Evolutionary conservation across 2,113 vertebrate species (phyloP).

Genomic region (Gallinago media): DNA sequence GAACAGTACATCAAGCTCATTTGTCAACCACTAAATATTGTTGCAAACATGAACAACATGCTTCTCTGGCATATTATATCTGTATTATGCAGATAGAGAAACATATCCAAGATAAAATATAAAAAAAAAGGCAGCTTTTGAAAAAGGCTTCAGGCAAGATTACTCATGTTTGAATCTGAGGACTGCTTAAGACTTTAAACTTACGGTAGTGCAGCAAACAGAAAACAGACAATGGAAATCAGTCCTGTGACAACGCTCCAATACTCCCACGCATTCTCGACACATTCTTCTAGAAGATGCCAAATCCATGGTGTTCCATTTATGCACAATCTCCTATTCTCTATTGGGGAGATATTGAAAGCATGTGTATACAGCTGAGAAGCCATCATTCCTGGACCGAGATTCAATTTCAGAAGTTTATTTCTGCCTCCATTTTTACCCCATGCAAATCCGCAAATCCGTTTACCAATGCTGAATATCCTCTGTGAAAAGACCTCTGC

Average conservation of each 20-base stretch:
- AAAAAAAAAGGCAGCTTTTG: slow-evolving; percentile 37
- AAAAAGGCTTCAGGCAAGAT: slow-evolving; percentile 59
- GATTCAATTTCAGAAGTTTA: not conserved
- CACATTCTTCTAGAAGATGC: slow-evolving; percentile 76
- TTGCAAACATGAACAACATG: slow-evolving; percentile 64
- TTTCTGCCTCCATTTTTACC: not conserved
- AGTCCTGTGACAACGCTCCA: slow-evolving; percentile 76
- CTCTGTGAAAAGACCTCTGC: slow-evolving; percentile 5
- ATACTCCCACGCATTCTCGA: slow-evolving; percentile 75
- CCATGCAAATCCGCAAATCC: slow-evolving; percentile 46
- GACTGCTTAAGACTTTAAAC: slow-evolving; percentile 61
- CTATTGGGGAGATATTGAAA: slow-evolving; percentile 42
- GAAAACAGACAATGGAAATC: slow-evolving; percentile 78
- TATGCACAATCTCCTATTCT: slow-evolving; percentile 58
- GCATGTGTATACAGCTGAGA: slow-evolving; percentile 8
- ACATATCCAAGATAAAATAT: slow-evolving; percentile 45
- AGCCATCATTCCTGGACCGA: not conserved
- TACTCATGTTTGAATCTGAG: slow-evolving; percentile 47
- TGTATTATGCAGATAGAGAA: slow-evolving; percentile 58
- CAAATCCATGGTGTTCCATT: slow-evolving; percentile 76
- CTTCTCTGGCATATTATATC: slow-evolving; percentile 60
- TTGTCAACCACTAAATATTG: slow-evolving; percentile 72
- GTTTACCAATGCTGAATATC: not conserved
- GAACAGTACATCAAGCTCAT: slow-evolving; percentile 69
- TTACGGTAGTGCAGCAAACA: slow-evolving; percentile 79